phyloP scores from a whole-genome alignment of 2,113 vertebrate genomes.

The Hemibagrus wyckioides region DNA sequence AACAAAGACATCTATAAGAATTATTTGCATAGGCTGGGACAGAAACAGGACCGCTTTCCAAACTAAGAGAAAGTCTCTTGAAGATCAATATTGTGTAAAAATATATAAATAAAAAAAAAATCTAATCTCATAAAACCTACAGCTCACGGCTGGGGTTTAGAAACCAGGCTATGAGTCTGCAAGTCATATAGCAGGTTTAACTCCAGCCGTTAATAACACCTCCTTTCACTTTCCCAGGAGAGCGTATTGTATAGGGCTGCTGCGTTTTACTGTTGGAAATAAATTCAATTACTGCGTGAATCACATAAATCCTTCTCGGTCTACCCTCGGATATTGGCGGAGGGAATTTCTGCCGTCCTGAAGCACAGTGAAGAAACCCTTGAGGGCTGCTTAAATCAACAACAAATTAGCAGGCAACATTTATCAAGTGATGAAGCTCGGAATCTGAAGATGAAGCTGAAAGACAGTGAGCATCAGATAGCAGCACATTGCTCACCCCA shows the following conservation, averaged over 20 bases:
- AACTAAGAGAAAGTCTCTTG: background rate
- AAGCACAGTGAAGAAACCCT: constrained; percentile 30
- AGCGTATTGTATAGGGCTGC: background rate
- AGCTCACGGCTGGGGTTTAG: background rate
- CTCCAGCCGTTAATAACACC: constrained; percentile 30
- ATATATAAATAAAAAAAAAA: constrained; percentile 3
- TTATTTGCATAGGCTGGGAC: background rate
- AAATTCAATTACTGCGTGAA: constrained; percentile 23
- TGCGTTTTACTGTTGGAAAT: constrained; percentile 12
- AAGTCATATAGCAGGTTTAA: constrained; percentile 9
- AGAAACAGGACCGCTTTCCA: background rate
- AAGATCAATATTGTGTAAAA: constrained; percentile 1
- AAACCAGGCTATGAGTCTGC: constrained; percentile 1
- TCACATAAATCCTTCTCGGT: constrained; percentile 23
- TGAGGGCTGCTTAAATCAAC: constrained; percentile 48
- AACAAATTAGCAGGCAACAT: constrained; percentile 50
- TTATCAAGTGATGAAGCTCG: constrained; percentile 46
- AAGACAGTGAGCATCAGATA: constrained; percentile 47
- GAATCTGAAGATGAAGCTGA: constrained; percentile 40
- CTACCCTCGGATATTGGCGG: background rate
- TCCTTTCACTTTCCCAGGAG: constrained; percentile 9
- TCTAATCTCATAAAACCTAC: constrained; percentile 5
- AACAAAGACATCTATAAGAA: background rate
- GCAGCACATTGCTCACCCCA: constrained; percentile 50
- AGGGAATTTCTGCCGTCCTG: constrained; percentile 1